A percentile compares a stretch with the other conserved stretches of the same genome.
phyloP scores from a whole-genome alignment of 2,113 vertebrate genomes.

The Lepisosteus osseus region DNA sequence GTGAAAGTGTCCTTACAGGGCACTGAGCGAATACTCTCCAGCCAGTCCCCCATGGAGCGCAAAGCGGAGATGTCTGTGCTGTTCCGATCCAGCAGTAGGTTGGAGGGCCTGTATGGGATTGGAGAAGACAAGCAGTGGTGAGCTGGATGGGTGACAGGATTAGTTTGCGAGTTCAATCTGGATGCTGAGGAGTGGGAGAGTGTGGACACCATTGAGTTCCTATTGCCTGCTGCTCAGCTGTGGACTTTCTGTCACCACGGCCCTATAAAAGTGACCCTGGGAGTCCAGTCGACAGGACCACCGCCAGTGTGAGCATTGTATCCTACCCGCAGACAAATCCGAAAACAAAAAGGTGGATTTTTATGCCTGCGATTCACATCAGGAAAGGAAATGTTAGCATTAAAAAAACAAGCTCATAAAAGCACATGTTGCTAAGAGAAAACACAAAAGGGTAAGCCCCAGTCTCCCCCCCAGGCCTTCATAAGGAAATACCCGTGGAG shows the following conservation, averaged over 20 bases:
- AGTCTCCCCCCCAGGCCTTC: slow-evolving; percentile 9
- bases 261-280: background rate
- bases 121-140: slow-evolving; percentile 5
- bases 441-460: slow-evolving; percentile 11
- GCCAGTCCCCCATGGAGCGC: slow-evolving; percentile 82
- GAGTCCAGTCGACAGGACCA: background rate
- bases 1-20: slow-evolving; percentile 94
- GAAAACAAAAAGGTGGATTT: slow-evolving; percentile 15
- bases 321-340: background rate
- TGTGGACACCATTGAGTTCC: too few relatives aligned
- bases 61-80: slow-evolving; percentile 79
- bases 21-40: slow-evolving; percentile 84
- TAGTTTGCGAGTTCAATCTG: too few relatives aligned
- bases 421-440: slow-evolving; percentile 18
- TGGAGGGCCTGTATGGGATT: slow-evolving; percentile 75
- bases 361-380: slow-evolving; percentile 23
- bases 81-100: slow-evolving; percentile 91
- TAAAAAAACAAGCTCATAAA: slow-evolving; percentile 29
- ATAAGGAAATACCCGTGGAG: slow-evolving; percentile 35
- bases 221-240: background rate
- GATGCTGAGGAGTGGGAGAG: too few relatives aligned
- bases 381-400: slow-evolving; percentile 19
- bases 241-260: slow-evolving; percentile 28
- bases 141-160: background rate
- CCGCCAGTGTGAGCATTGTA: too few relatives aligned